Evolutionary conservation across 2,113 vertebrate species (phyloP), one percentile per base, ranked within the genome.

Genomic region (Prochilodus magdalenae): DNA sequence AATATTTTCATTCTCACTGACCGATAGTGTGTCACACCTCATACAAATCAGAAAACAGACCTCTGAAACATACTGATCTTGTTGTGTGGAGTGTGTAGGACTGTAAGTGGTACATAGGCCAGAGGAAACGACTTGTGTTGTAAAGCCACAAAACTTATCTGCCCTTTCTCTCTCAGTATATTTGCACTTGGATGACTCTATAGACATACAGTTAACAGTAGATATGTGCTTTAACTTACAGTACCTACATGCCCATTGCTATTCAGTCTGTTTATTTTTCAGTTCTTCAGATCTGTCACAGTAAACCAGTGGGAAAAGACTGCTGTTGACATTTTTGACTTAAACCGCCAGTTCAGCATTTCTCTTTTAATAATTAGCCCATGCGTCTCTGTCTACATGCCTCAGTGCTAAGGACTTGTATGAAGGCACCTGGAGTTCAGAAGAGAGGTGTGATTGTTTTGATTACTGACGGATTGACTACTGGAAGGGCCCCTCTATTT

Each of bases 111-210:
- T 66, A 62, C 29, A 49, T 29, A 33, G 62, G 49, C 74, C 75
- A 74, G n/a, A 59, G 44, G 63, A 69, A 69, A 73, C 3, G 55
- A 30, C 26, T 82, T n/a, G 55, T 69, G 75, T 62, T 40, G 79
- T 76, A 36, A 53, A 79, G 66, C 73, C 81, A 73, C 66, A 55
- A 66, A 66, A 16, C 77, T 44, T 33, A 85, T 79, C 84, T 86
- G 84, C 84, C 84, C 81, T 83, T 86, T 86, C 77, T 77, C 81
- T 59, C 33, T 79, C 73, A 60, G 84, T 76, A 83, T 83, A 86
- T 86, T 86, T 86, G 84, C 84, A 86, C 84, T 86, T 75, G 66
- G 73, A 76, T 73, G 73, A 59, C 77, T 76, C 70, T 36, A 55
- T 24, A 14, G 51, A 83, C 76, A 55, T 47, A 80, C 75, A 65